Evolutionary conservation across 2,797 vertebrate genomes (phyloP).

Genomic region (Crax fasciolata): DNA sequence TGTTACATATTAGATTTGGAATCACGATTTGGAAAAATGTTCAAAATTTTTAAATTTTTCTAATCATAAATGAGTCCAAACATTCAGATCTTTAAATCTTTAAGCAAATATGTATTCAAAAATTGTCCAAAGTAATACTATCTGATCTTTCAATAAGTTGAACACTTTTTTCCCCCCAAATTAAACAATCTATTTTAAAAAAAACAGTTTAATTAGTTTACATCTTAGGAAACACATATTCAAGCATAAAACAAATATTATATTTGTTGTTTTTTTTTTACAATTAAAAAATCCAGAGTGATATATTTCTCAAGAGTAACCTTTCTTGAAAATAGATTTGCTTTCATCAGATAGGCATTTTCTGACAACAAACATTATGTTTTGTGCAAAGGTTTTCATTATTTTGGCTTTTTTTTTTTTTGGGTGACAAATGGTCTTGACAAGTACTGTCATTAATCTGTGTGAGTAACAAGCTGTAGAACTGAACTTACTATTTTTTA

Average conservation of each 20-base stretch:
- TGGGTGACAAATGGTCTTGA: neutral
- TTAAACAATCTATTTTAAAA: neutral
- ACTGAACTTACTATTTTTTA: slow-evolving; percentile 3
- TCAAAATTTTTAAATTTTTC: accelerated
- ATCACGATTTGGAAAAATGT: neutral
- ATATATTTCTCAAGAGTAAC: neutral
- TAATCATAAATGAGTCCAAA: neutral
- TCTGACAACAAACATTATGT: neutral
- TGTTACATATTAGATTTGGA: neutral
- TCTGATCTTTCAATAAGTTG: neutral
- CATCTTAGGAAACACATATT: neutral
- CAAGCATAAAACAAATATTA: neutral
- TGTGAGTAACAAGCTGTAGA: neutral
- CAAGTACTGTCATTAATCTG: neutral
- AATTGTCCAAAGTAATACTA: neutral
- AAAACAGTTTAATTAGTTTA: neutral
- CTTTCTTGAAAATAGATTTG: neutral
- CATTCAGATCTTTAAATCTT: neutral
- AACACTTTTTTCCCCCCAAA: accelerated
- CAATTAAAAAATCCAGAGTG: neutral
- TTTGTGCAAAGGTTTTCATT: slow-evolving; percentile 11
- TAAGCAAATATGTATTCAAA: neutral
- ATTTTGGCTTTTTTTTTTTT: slow-evolving; percentile 8
- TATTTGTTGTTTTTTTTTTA: neutral
- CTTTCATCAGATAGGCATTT: neutral